Evolutionary conservation across 2,888 invertebrate species (phyloP).

Genomic region (Bombylius major): DNA sequence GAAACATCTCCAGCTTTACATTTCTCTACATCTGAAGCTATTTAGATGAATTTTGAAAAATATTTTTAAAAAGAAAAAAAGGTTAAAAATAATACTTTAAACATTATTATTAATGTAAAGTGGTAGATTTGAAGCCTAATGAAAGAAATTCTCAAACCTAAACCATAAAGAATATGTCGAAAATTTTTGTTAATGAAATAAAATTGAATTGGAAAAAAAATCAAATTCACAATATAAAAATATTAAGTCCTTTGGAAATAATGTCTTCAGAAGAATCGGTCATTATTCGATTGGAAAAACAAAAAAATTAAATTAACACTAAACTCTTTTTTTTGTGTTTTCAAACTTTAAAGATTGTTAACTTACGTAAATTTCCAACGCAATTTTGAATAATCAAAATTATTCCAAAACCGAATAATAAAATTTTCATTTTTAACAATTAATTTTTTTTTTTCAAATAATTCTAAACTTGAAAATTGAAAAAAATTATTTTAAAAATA

Average conservation of each 20-base stretch:
- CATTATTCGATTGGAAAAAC: no score
- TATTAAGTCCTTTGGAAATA: no score
- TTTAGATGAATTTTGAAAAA: background rate
- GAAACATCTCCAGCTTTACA: conserved; percentile 27
- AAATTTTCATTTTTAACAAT: background rate
- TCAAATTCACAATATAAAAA: no score
- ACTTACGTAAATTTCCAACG: background rate
- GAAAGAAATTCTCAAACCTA: no score
- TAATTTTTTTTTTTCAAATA: background rate
- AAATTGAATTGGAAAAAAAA: no score
- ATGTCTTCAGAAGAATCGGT: no score
- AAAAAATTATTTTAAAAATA: no score
- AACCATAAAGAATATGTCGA: no score
- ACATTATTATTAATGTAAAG: no score
- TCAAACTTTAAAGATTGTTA: background rate
- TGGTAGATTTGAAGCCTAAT: background rate
- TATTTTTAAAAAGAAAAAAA: background rate
- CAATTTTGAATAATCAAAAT: background rate
- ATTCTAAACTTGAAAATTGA: no score
- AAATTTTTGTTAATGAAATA: no score
- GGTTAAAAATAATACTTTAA: background rate
- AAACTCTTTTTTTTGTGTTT: no score
- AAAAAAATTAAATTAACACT: background rate
- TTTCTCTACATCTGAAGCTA: conserved; percentile 12
- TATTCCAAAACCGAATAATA: background rate